Percentiles rank a stretch among this genome's conserved stretches.
phyloP scores from a whole-genome alignment of 2,888 invertebrate species.

The Mythimna ferrago region DNA sequence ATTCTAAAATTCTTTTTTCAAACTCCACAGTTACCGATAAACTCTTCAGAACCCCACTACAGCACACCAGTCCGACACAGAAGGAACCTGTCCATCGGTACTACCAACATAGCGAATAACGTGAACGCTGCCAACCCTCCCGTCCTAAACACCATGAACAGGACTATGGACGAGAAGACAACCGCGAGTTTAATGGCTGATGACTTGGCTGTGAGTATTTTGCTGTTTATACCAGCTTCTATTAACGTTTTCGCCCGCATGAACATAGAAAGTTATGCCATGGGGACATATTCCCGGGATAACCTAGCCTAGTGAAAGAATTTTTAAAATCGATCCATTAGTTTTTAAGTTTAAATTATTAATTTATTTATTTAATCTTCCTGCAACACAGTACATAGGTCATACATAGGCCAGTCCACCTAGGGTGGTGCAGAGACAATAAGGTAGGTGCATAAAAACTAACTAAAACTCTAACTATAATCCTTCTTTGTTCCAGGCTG shows the following conservation, averaged over 20 bases:
- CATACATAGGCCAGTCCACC: no score
- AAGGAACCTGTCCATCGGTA: conserved; percentile 87
- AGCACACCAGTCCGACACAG: conserved; percentile 88
- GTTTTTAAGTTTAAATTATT: no score
- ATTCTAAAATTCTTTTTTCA: conserved; percentile 16
- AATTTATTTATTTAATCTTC: no score
- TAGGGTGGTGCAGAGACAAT: no score
- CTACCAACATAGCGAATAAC: conserved; percentile 83
- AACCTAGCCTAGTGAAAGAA: no score
- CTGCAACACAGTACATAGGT: no score
- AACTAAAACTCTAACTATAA: no score
- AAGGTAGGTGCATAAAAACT: no score
- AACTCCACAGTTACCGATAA: conserved; percentile 75
- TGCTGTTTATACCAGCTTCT: background rate
- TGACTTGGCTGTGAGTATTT: conserved; percentile 88
- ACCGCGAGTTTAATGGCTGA: conserved; percentile 91
- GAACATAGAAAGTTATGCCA: no score
- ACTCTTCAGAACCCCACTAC: conserved; percentile 86
- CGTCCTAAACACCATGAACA: conserved; percentile 85
- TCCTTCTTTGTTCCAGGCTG: conserved; percentile 77
- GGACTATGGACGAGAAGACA: conserved; percentile 91
- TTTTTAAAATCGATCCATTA: no score
- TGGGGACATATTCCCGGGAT: no score
- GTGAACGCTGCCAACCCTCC: conserved; percentile 76
- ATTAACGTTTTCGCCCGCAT: no score